Conservation (phyloP, 2,797 vertebrate genomes). For the Potorous gilbertii region DNA sequence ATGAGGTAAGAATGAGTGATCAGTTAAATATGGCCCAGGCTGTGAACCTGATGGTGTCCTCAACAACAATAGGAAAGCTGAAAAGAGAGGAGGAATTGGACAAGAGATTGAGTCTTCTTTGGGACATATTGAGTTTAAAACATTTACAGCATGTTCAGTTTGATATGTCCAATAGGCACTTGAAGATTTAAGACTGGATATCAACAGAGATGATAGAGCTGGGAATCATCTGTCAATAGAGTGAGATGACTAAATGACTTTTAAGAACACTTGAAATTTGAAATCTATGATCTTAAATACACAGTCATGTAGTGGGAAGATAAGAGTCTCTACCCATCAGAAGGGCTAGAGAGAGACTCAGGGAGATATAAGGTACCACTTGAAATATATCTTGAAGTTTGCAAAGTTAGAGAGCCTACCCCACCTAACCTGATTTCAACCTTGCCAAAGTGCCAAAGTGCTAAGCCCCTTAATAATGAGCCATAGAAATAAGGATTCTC, state of each 20-base stretch:
- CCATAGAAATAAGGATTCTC: neutral
- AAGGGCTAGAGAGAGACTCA: neutral
- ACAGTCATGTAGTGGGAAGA: neutral
- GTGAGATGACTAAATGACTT: neutral
- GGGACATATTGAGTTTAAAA: neutral
- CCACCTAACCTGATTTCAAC: neutral
- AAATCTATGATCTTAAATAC: neutral
- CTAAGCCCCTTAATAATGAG: neutral
- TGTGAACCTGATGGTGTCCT: neutral
- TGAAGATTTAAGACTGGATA: neutral
- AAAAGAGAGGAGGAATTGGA: neutral
- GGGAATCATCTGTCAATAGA: neutral
- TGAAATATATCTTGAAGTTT: neutral
- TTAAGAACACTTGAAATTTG: neutral
- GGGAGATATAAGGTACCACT: neutral
- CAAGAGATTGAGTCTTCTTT: neutral
- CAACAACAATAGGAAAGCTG: neutral
- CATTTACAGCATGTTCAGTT: neutral
- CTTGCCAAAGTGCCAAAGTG: neutral
- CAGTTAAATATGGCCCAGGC: neutral
- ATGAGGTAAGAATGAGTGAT: neutral
- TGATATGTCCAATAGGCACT: neutral
- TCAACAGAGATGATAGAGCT: neutral
- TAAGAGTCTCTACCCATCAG: neutral
- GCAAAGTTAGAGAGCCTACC: neutral